Conservation (phyloP, 1,140 invertebrate species). For the Octopus sinensis region DNA sequence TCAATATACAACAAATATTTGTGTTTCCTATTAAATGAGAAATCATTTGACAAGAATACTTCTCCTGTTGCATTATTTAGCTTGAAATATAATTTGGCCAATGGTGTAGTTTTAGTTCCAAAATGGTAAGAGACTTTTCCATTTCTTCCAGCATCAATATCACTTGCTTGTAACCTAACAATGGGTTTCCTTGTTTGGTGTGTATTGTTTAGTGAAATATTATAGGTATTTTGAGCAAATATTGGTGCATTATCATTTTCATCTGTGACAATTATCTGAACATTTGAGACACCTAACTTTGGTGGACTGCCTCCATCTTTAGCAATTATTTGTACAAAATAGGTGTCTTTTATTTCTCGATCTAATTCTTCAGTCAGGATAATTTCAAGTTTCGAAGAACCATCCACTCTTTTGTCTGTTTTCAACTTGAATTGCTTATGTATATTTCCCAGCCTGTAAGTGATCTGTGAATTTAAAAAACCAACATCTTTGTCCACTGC, state of each 20-base stretch:
- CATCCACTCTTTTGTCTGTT: slow-evolving; percentile 56
- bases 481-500: too few relatives aligned
- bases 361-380: slow-evolving; percentile 14
- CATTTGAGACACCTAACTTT: slow-evolving; percentile 60
- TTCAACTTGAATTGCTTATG: too few relatives aligned
- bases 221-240: slow-evolving; percentile 61
- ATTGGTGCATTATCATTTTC: slow-evolving; percentile 66
- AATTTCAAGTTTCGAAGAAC: slow-evolving; percentile 60
- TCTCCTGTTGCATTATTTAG: not conserved
- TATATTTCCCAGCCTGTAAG: too few relatives aligned
- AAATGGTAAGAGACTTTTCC: slow-evolving; percentile 66
- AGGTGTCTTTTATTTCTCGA: slow-evolving; percentile 19
- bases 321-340: slow-evolving; percentile 17
- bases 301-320: slow-evolving; percentile 17
- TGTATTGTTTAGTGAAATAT: slow-evolving; percentile 33
- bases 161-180: slow-evolving; percentile 31
- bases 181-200: slow-evolving; percentile 29
- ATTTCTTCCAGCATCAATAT: slow-evolving; percentile 44
- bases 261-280: slow-evolving; percentile 36
- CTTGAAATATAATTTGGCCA: not conserved
- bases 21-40: not conserved
- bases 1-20: slow-evolving; percentile 22
- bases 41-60: not conserved
- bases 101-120: slow-evolving; percentile 62
- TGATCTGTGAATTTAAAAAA: too few relatives aligned